phyloP scores from a whole-genome alignment of 2,113 vertebrate genomes.

The Serilophus lunatus region DNA sequence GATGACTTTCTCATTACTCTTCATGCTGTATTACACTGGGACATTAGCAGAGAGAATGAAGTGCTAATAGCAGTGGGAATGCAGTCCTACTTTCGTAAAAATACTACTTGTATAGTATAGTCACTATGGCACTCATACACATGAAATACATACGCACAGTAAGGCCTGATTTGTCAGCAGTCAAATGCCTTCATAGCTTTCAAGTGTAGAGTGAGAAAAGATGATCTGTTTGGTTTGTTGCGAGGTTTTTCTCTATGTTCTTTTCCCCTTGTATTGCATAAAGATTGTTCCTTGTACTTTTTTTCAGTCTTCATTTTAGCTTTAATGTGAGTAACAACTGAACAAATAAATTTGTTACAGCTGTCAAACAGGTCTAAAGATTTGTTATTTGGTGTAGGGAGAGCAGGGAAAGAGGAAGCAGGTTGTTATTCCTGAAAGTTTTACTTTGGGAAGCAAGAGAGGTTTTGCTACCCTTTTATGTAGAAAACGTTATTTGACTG shows the following conservation, averaged over 20 bases:
- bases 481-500: not conserved
- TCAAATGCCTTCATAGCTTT: not conserved
- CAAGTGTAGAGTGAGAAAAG: not conserved
- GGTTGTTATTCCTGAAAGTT: not conserved
- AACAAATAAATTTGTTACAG: not conserved
- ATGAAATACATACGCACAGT: not conserved
- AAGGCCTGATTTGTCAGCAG: not conserved
- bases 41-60: not conserved
- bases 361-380: not conserved
- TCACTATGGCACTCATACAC: not conserved
- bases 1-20: not conserved
- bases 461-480: not conserved
- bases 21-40: not conserved
- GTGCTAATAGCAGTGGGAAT: not conserved
- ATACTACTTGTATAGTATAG: not conserved
- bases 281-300: not conserved
- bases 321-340: not conserved
- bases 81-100: not conserved
- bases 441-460: not conserved
- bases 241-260: not conserved
- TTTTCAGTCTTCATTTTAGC: not conserved
- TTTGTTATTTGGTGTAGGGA: not conserved
- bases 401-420: not conserved
- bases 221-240: not conserved
- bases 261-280: not conserved